Conservation (phyloP, 1,140 invertebrate genomes). For the Zaprionus ornatus region DNA sequence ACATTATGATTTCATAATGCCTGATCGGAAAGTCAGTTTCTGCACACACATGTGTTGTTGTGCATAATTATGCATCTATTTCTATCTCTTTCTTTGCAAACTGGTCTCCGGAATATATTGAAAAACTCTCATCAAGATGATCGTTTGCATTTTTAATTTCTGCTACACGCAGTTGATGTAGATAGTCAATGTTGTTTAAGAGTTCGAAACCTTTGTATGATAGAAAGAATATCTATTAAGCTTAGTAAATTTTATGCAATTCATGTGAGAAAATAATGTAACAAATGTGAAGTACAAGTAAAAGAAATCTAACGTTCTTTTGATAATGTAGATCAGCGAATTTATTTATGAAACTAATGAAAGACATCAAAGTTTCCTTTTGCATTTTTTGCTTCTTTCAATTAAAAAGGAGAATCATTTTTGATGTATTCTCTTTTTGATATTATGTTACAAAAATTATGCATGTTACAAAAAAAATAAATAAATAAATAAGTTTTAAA, state of each 20-base stretch:
- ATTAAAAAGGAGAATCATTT: not conserved
- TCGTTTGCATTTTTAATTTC: not conserved
- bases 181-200: not conserved
- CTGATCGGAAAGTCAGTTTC: slow-evolving; percentile 1
- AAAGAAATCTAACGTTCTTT: no score
- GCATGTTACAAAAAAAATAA: slow-evolving; percentile 16
- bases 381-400: not conserved
- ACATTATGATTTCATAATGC: not conserved
- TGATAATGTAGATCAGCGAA: no score
- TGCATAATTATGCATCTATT: not conserved
- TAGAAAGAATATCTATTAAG: no score
- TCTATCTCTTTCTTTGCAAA: not conserved
- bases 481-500: not conserved
- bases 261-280: no score
- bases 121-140: not conserved
- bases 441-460: not conserved
- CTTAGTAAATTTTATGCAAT: no score
- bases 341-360: no score
- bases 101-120: not conserved
- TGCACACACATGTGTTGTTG: not conserved
- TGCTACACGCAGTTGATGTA: not conserved
- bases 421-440: not conserved
- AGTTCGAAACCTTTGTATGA: not conserved
- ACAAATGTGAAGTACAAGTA: no score
- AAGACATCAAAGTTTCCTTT: no score